Percentiles rank a stretch among this genome's conserved stretches.
Evolutionary conservation across 2,113 vertebrate genomes (phyloP).

Genomic region (Cranoglanis bouderius): DNA sequence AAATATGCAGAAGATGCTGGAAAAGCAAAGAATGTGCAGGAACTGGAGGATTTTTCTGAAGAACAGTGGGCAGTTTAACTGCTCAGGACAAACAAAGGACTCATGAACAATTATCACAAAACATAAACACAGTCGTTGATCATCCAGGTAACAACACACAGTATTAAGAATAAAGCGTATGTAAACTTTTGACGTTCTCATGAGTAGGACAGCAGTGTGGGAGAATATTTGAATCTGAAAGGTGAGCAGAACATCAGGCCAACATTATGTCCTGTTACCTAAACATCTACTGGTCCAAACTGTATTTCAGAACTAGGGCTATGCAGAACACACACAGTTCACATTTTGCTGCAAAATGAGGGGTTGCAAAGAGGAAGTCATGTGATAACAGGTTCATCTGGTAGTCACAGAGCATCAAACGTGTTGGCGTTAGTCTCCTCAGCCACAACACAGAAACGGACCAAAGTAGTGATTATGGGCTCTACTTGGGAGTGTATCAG

Average conservation of each 20-base stretch:
- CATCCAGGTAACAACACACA: too few species aligned
- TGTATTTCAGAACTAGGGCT: neutral
- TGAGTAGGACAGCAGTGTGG: neutral
- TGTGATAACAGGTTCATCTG: slow-evolving; percentile 52
- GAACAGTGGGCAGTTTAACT: too few species aligned
- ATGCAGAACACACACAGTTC: neutral
- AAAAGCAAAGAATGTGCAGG: too few species aligned
- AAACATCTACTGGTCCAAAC: neutral
- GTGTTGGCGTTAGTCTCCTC: slow-evolving; percentile 58
- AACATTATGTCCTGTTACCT: neutral
- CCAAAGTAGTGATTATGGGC: slow-evolving; percentile 66
- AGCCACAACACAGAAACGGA: slow-evolving; percentile 61
- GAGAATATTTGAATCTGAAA: neutral
- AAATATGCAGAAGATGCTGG: too few species aligned
- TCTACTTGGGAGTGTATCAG: slow-evolving; percentile 41
- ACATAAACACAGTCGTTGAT: too few species aligned
- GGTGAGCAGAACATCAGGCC: neutral
- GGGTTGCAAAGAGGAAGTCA: slow-evolving; percentile 15
- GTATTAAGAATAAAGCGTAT: too few species aligned
- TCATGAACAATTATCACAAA: too few species aligned
- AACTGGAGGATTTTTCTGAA: too few species aligned
- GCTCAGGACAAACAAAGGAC: too few species aligned
- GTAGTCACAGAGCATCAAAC: slow-evolving; percentile 56
- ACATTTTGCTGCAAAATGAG: slow-evolving; percentile 22
- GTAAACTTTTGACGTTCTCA: neutral